Evolutionary conservation across 2,797 vertebrate genomes (phyloP), one percentile per base, ranked within the genome.

Genomic region (Parauchenoglanis ngamensis): DNA sequence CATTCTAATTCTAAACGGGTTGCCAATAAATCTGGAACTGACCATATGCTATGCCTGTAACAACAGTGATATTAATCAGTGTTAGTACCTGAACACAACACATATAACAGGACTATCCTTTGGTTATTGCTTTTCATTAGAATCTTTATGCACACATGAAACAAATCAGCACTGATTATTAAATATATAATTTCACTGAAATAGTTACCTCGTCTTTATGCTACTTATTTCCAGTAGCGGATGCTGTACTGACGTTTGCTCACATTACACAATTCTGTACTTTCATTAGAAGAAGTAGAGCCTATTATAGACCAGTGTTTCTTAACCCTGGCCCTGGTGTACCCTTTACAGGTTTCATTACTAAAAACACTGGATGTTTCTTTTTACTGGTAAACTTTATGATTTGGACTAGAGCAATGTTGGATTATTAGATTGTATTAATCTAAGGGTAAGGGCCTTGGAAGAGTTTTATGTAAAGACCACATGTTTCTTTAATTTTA

Each of bases 211-310:
- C 44, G 49, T 75, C 23, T 75, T 75, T 75, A 23, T 54, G 49
- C 15, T 19, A 31, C 2, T 56, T 73, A 73, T 73, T 25, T 46
- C 40, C 40, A 17, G 73, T n/a, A 28, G 46, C 25, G 4, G 17
- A 2, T 78, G 52, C 52, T 78, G 8, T 11, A 78, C n/a, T 56
- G 76, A 19, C 2, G 52, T 78, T 78, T 56, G 17, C 10, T 35
- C 52, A 78, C 17, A 8, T 81, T 81, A 35, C 78, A 81, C 23
- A 81, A 80, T 44, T 59, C 56, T 59, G 77, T 59, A 59, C 35
- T 63, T 81, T 81, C 78, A 63, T 40, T 63, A 78, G 28, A 56
- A 56, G 52, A 78, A 78, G n/a, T 19, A 54, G 12, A 52, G 28
- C 56, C 7, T 61, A 25, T 25, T 59, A 61, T 80, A 80, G 35